Evolutionary conservation across 1,140 invertebrate species (phyloP), one percentile per base, ranked within the genome.

Genomic region (Chironomus striatipennis): DNA sequence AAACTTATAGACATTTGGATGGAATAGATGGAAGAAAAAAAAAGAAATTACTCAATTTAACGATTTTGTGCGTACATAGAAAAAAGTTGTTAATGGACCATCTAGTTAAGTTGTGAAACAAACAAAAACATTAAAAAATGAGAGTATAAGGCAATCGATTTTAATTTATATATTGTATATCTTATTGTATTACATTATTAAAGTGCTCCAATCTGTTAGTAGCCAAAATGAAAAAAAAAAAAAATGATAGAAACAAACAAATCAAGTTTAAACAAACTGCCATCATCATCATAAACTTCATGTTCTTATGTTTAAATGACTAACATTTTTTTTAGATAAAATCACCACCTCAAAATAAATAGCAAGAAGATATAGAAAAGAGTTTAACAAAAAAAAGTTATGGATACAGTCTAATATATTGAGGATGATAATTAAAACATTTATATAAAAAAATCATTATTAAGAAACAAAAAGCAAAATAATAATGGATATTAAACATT

Each of bases 121-220:
- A 34, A 34, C 24, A 34, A 34, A 34, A 34, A 34, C 1, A n/a
- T n/a, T n/a, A 57, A 57, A 57, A 57, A 57, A 15, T 57, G 47
- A 57, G 24, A 57, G 47, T 57, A 34, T 34, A 57, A 57, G 47
- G 47, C 47, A 57, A 57, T 57, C 47, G 47, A 57, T 57, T 57
- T 57, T 57, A 57, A 57, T 57, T 57, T 57, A 57, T 57, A 57
- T 34, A 34, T 34, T 34, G 24, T 34, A 34, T 34, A 34, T 34
- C 47, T 57, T 15, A 57, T 57, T 57, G 12, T 57, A 57, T 34
- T 57, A 57, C 47, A 57, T n/a, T 8, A 47, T 57, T 57, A 57
- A 57, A 57, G 47, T 57, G 47, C 47, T 57, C 47, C 47, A 57
- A 57, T 57, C 47, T 57, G 47, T 57, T n/a, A 57, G 47, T 57